Base-by-base conservation (phyloP, 2,888 invertebrate genomes). In the Ophonus ardosiacus region DNA sequence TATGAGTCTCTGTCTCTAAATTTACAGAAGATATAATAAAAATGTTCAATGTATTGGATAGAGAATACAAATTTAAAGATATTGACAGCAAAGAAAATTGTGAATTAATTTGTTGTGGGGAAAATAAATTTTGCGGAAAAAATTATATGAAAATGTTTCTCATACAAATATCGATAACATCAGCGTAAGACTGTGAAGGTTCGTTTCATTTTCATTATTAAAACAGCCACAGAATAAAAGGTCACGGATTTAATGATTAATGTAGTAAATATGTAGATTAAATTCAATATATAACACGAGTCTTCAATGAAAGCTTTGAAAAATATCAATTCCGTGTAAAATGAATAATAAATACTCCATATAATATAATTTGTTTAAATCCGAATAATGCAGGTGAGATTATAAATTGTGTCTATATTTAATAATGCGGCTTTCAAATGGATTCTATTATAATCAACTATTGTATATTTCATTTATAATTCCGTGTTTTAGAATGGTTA, bases 401-500 rank as follows among this genome's bases (percentile, higher is more conserved):
- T 51, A 51, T 51, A 51, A 51, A 51, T 63, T 63, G 63, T 21
- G 13, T 18, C 10, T 63, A 21, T 63, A 63, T 63, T 63, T 63
- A 63, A 63, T 63, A 21, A 21, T 21, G 63, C 18, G 21, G 18
- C 21, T 63, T 18, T 24, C 13, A 63, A 21, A 63, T 21, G 63
- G 24, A 63, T 63, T 18, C 21, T 18, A 21, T 63, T 18, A 63
- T 63, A 63, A 63, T 24, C 18, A 6, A 21, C 63, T 63, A 63
- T 21, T 21, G 21, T 10, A 24, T 18, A 63, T 63, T 63, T 21
- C 18, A 24, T 63, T 63, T 63, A 63, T 21, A 63, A 63, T 63
- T 21, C 63, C 18, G 63, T 63, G 63, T 63, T 63, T 63, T 63
- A 21, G 63, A 10, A 21, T 21, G 24, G 63, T 63, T 63, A 63